phyloP scores from a whole-genome alignment of 2,797 vertebrate genomes.

The Melanotaenia pygmaea region DNA sequence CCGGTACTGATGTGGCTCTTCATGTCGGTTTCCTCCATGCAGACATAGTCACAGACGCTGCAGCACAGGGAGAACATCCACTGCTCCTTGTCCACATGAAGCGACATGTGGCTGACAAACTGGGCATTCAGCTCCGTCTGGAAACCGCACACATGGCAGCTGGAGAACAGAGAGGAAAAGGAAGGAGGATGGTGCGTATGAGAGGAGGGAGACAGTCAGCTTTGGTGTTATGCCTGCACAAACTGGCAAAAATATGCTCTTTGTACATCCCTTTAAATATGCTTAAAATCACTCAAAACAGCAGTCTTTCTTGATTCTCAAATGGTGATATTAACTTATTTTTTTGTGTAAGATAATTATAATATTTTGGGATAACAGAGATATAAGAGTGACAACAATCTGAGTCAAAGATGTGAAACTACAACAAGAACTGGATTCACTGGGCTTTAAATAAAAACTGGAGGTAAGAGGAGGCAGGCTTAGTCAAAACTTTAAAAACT shows the following conservation, averaged over 20 bases:
- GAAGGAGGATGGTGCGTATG: conserved; percentile 54
- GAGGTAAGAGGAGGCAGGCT: not conserved
- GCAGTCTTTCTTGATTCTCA: conserved; percentile 4
- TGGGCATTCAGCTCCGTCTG: conserved; percentile 98
- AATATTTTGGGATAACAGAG: conserved; percentile 13
- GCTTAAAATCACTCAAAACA: conserved; percentile 23
- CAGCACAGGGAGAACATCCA: conserved; percentile 99
- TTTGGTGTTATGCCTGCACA: conserved; percentile 60
- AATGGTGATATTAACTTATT: conserved; percentile 1
- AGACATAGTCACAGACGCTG: conserved; percentile 93
- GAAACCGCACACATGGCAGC: conserved; percentile 99
- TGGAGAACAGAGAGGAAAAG: conserved; percentile 75
- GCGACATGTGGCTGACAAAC: conserved; percentile 99
- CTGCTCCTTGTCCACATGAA: conserved; percentile 99
- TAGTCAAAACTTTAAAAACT: not conserved
- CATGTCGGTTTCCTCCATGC: conserved; percentile 96
- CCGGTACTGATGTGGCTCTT: conserved; percentile 92
- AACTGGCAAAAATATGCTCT: conserved; percentile 36
- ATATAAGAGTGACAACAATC: not conserved
- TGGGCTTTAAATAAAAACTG: not conserved
- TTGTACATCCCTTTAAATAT: conserved; percentile 24
- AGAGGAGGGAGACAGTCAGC: conserved; percentile 44
- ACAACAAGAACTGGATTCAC: not conserved
- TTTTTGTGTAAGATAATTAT: conserved; percentile 14
- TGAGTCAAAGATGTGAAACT: not conserved